Percentiles rank a stretch among this genome's conserved stretches.
Conservation (phyloP, 2,888 invertebrate genomes). For the Cheilosia urbana region DNA sequence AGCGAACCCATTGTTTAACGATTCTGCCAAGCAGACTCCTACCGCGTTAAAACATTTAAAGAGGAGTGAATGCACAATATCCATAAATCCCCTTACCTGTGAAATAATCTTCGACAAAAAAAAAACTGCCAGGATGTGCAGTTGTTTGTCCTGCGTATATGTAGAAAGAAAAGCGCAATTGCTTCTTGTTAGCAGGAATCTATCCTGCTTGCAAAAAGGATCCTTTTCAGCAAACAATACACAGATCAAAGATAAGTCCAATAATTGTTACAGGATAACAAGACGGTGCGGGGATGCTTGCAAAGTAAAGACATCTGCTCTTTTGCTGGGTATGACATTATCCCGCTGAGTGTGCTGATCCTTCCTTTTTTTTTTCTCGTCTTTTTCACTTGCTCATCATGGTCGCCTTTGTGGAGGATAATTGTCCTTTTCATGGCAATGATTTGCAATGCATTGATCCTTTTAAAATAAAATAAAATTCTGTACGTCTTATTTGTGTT, state of each 20-base stretch:
- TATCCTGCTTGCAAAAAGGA: constrained; percentile 1
- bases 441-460: constrained; percentile 70
- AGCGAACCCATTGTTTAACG: constrained; percentile 24
- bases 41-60: constrained; percentile 50
- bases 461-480: constrained; percentile 43
- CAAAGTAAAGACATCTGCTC: constrained; percentile 61
- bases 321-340: constrained; percentile 32
- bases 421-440: constrained; percentile 74
- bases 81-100: constrained; percentile 62
- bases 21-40: constrained; percentile 30
- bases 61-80: constrained; percentile 72
- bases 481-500: constrained; percentile 39
- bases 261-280: constrained; percentile 73
- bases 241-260: constrained; percentile 53
- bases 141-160: constrained; percentile 46
- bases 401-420: constrained; percentile 71
- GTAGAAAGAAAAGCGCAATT: constrained; percentile 67
- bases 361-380: constrained; percentile 21
- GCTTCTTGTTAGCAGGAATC: constrained; percentile 67
- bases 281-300: constrained; percentile 42
- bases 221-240: constrained; percentile 34
- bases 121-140: constrained; percentile 58
- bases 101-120: constrained; percentile 54
- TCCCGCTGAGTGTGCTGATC: constrained; percentile 57
- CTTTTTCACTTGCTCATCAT: constrained; percentile 52